phyloP scores from a whole-genome alignment of 37 sponge, comb jelly and placozoan genomes.

The Ianthella basta region DNA sequence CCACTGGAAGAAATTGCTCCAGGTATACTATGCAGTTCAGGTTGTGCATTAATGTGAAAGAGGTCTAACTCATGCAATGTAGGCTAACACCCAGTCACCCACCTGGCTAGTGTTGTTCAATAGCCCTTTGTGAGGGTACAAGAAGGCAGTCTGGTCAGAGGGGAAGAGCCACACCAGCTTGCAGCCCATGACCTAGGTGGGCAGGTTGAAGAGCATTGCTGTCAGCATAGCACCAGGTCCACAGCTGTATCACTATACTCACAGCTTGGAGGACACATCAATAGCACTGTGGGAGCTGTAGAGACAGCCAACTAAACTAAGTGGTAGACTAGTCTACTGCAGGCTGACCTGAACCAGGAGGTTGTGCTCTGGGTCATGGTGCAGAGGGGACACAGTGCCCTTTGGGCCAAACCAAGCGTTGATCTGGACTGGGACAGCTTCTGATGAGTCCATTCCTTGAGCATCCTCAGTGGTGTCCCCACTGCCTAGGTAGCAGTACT shows the following conservation, averaged over 20 bases:
- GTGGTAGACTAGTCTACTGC: no score
- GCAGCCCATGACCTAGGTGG: conserved; percentile 73
- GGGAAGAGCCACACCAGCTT: conserved; percentile 81
- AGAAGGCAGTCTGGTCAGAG: conserved; percentile 41
- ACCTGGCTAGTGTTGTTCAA: conserved; percentile 91
- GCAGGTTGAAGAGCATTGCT: not conserved
- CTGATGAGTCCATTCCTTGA: not conserved
- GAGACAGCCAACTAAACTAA: no score
- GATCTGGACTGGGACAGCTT: conserved; percentile 35
- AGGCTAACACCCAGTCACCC: not conserved
- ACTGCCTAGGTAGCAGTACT: conserved; percentile 77
- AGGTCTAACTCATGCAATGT: no score
- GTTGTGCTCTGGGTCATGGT: conserved; percentile 94
- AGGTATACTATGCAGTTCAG: no score
- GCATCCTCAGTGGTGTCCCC: conserved; percentile 1
- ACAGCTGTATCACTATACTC: not conserved
- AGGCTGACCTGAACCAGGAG: conserved; percentile 75
- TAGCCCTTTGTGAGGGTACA: conserved; percentile 78
- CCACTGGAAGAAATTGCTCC: no score
- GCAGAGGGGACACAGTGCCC: conserved; percentile 98
- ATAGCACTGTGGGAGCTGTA: no score
- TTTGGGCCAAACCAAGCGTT: conserved; percentile 97
- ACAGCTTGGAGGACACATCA: no score
- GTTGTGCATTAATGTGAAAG: no score
- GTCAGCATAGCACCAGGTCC: not conserved